Percentiles rank a stretch among this genome's conserved stretches.
These are phyloP conservation scores for Serinus canaria DNA, from an alignment of 2,113 vertebrate genomes.

Conservation along the genomic window DNA sequence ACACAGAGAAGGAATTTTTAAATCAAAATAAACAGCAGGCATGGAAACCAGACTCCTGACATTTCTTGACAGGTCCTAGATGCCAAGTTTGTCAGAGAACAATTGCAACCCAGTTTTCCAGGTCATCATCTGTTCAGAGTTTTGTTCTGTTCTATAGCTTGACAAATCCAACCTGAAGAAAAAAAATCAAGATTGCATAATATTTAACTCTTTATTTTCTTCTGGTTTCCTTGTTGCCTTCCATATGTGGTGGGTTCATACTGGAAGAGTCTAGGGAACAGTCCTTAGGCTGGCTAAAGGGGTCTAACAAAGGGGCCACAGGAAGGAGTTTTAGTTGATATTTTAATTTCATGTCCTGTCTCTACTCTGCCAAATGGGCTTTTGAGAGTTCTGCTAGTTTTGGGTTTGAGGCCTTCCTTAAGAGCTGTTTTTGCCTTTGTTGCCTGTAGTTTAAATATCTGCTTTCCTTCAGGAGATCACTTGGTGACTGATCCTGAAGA, in stretches of 20 bases:
- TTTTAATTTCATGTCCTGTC: neutral
- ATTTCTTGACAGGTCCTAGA: neutral
- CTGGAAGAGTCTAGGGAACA: neutral
- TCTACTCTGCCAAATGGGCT: neutral
- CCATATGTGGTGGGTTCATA: neutral
- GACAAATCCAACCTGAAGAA: neutral
- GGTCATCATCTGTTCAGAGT: neutral
- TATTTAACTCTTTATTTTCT: neutral
- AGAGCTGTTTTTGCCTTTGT: neutral
- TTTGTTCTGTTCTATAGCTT: neutral
- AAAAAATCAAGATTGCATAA: neutral
- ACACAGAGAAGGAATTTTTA: neutral
- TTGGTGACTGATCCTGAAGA: neutral
- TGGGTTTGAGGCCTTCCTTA: neutral
- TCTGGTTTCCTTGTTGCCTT: neutral
- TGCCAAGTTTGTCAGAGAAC: neutral
- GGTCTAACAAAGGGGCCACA: neutral
- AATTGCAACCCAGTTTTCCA: conserved; percentile 3
- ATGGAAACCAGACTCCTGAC: neutral
- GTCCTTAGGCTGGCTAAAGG: neutral
- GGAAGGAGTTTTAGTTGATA: neutral
- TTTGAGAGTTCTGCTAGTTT: neutral
- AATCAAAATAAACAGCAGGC: neutral
- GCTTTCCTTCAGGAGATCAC: neutral
- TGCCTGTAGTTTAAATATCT: neutral